Percentiles rank a stretch among this genome's conserved stretches.
Evolutionary conservation across 2,888 invertebrate genomes (phyloP).

Genomic region (Nezara viridula): DNA sequence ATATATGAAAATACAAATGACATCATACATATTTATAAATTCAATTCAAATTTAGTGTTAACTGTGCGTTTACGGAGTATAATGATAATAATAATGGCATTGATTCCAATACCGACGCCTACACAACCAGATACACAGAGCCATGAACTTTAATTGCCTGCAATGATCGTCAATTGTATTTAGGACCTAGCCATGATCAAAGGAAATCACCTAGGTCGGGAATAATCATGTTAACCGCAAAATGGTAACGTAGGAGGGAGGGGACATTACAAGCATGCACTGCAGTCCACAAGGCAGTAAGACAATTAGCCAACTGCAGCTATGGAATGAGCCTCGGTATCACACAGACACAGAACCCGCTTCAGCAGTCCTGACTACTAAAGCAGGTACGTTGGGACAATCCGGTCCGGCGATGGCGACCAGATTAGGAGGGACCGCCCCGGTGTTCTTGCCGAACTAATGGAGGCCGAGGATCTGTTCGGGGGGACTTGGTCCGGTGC

Average conservation of each 20-base stretch:
- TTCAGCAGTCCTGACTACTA: background rate
- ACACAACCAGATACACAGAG: no score
- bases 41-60: no score
- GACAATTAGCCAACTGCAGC: background rate
- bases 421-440: background rate
- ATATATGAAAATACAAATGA: no score
- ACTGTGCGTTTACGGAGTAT: no score
- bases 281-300: background rate
- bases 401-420: background rate
- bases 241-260: background rate
- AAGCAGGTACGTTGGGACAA: background rate
- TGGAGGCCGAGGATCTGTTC: background rate
- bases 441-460: background rate
- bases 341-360: background rate
- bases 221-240: no score
- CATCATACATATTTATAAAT: no score
- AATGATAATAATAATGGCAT: no score
- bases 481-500: constrained; percentile 50
- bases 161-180: background rate
- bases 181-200: background rate
- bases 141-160: no score
- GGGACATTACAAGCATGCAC: no score
- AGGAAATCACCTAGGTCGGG: no score
- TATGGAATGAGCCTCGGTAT: background rate
- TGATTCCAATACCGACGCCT: no score